phyloP scores from a whole-genome alignment of 2,797 vertebrate genomes.

The Eleutherodactylus coqui region DNA sequence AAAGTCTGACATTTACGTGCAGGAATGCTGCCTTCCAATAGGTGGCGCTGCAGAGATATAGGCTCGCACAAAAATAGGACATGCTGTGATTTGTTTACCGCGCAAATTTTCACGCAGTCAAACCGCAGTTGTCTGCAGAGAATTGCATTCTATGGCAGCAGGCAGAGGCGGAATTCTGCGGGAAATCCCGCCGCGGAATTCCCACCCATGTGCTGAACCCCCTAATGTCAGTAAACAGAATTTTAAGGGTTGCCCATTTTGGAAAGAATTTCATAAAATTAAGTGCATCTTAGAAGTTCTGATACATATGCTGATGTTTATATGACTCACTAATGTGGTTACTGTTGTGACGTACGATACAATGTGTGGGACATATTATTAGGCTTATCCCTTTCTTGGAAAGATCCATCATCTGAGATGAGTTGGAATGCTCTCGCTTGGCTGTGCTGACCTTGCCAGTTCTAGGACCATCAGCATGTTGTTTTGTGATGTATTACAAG shows the following conservation, averaged over 20 bases:
- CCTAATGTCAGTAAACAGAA: too few relatives aligned
- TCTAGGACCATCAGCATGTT: conserved; percentile 21
- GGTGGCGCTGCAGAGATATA: too few relatives aligned
- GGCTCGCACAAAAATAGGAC: too few relatives aligned
- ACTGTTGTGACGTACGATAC: neutral
- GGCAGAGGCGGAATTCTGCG: too few relatives aligned
- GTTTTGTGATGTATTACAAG: conserved; percentile 24
- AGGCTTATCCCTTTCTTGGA: neutral
- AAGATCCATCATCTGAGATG: neutral
- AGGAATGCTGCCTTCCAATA: too few relatives aligned
- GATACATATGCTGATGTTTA: neutral
- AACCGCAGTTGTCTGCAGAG: too few relatives aligned
- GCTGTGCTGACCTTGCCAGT: conserved; percentile 16
- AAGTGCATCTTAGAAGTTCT: neutral
- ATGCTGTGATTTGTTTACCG: too few relatives aligned
- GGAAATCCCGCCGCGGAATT: too few relatives aligned
- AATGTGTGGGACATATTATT: neutral
- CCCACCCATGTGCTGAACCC: too few relatives aligned
- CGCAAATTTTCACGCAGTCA: too few relatives aligned
- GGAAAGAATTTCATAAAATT: neutral
- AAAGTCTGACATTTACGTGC: too few relatives aligned
- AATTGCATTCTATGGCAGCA: too few relatives aligned
- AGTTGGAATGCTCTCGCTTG: neutral
- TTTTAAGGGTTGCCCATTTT: neutral
- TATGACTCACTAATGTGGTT: neutral